Evolutionary conservation across 2,888 invertebrate genomes (phyloP), one percentile per base, ranked within the genome.

Genomic region (Prenolepis imparis): DNA sequence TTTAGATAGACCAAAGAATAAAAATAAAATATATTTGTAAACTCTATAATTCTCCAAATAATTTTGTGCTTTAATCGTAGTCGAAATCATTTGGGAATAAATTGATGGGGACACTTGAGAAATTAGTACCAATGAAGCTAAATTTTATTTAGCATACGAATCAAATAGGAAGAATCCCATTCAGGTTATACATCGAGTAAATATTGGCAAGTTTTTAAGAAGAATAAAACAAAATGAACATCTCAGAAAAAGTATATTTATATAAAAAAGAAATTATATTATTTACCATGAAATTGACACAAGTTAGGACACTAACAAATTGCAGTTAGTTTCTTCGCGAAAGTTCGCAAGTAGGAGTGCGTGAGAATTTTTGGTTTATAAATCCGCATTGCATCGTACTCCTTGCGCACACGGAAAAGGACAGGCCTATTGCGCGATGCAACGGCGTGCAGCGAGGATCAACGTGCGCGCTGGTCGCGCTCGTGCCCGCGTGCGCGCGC

Each of bases 401-500:
- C 68, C 11, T 18, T 18, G 72, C 32, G n/a, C 52, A 52, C 52
- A 8, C 52, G 78, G 32, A 59, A 72, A 72, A 72, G 21, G 72
- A 52, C n/a, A 18, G 67, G 66, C 21, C 39, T 41, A 44, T 24
- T n/a, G 66, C 70, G 41, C 78, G 55, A 84, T 64, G 73, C 74
- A 78, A 36, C 64, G 72, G 48, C 75, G 61, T 36, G 84, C 74
- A 68, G 63, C 63, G 78, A 52, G 64, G 81, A 78, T 80, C 82
- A 82, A 61, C 68, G 77, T 73, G 74, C 73, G 77, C 74, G 59
- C 64, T 59, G 36, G 84, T 78, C 66, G 78, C 80, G 86, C 80
- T 75, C 82, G 77, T 67, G 74, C 73, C 44, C 83, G 78, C 70
- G 36, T 24, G 73, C 70, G 70, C 73, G 74, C 78, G 73, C 63